A percentile compares a stretch with the other conserved stretches of the same genome.
Conservation (phyloP, 2,888 invertebrate genomes). For the Ecliptopera silaceata region DNA sequence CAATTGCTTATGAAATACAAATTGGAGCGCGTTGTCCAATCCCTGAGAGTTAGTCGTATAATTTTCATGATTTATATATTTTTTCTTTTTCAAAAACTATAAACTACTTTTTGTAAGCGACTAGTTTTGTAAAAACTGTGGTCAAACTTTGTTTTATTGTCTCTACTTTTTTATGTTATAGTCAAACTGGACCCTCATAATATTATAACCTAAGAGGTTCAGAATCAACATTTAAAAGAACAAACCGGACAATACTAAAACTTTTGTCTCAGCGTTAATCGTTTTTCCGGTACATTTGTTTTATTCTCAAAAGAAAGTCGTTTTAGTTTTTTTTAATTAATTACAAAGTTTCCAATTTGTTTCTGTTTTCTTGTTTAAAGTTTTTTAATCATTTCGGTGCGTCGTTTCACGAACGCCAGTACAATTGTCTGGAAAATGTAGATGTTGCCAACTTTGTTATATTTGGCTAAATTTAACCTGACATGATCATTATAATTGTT, state of each 20-base stretch:
- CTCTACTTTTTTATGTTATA: too few relatives aligned
- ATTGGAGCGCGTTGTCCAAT: background rate
- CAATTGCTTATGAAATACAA: conserved; percentile 16
- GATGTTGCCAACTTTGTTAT: conserved; percentile 10
- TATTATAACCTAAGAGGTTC: too few relatives aligned
- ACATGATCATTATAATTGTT: too few relatives aligned
- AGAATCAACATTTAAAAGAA: background rate
- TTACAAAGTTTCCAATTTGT: conserved; percentile 37
- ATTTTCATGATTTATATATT: too few relatives aligned
- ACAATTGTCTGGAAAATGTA: conserved; percentile 37
- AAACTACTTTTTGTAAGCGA: too few relatives aligned
- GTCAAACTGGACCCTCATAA: too few relatives aligned
- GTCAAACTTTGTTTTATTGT: too few relatives aligned
- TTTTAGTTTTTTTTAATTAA: conserved; percentile 25
- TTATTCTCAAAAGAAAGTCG: conserved; percentile 8
- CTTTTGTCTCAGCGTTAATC: conserved; percentile 6
- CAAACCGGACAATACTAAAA: conserved; percentile 4
- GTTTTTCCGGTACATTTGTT: conserved; percentile 12
- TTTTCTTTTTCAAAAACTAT: too few relatives aligned
- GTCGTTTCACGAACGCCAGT: conserved; percentile 31
- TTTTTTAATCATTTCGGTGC: conserved; percentile 48
- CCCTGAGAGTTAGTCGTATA: background rate
- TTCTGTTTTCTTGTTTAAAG: conserved; percentile 42
- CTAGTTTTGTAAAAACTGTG: too few relatives aligned
- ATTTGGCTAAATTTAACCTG: conserved; percentile 2